Evolutionary conservation across 2,888 invertebrate genomes (phyloP).

Genomic region (Isoperla grammatica): DNA sequence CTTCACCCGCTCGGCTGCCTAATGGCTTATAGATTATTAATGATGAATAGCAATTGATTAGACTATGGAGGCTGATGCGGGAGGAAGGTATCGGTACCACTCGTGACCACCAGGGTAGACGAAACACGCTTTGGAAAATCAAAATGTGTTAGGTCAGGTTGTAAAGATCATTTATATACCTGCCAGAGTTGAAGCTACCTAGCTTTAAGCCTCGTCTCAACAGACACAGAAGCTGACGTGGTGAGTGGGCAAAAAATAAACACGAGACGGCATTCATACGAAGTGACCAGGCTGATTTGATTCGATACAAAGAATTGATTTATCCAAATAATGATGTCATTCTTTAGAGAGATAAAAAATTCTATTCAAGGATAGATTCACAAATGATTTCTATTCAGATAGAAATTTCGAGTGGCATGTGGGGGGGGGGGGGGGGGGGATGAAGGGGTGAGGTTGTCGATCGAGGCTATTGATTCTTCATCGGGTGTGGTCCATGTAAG

Average conservation of each 20-base stretch:
- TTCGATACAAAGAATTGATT: slow-evolving; percentile 16
- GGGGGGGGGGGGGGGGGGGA: neutral
- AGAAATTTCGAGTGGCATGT: neutral
- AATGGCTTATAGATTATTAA: slow-evolving; percentile 9
- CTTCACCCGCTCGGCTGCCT: neutral
- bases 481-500: too few relatives aligned
- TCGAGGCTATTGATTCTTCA: neutral
- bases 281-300: slow-evolving; percentile 18
- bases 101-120: slow-evolving; percentile 2
- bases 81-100: neutral
- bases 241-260: neutral
- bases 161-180: slow-evolving; percentile 12
- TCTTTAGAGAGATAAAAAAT: neutral
- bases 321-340: slow-evolving; percentile 17
- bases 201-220: neutral
- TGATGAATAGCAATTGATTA: slow-evolving; percentile 14
- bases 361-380: neutral
- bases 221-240: neutral
- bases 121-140: neutral
- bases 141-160: slow-evolving; percentile 9
- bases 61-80: neutral
- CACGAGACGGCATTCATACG: slow-evolving; percentile 1
- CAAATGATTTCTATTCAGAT: neutral
- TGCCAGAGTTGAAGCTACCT: slow-evolving; percentile 5
- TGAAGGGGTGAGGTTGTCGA: neutral